Evolutionary conservation across 2,113 vertebrate species (phyloP).

Genomic region (Smithornis capensis): DNA sequence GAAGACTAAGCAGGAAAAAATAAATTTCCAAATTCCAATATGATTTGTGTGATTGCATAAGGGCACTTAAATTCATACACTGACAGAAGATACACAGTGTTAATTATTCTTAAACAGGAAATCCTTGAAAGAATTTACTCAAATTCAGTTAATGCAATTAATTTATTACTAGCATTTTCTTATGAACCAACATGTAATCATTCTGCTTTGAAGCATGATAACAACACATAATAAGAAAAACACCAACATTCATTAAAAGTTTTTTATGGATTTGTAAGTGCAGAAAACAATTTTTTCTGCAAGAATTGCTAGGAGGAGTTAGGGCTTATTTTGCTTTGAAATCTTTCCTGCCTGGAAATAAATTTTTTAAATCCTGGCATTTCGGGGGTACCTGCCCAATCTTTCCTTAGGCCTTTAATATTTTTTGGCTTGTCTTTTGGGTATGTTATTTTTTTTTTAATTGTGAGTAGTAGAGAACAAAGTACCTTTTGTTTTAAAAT

Average conservation of each 20-base stretch:
- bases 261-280: not conserved
- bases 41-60: not conserved
- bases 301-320: too few species aligned
- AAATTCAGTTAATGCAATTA: not conserved
- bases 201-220: not conserved
- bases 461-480: not conserved
- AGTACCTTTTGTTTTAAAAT: not conserved
- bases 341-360: too few species aligned
- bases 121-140: not conserved
- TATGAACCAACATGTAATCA: not conserved
- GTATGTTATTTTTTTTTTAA: not conserved
- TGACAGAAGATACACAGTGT: rapidly evolving
- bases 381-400: too few species aligned
- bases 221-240: not conserved
- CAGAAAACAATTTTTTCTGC: too few species aligned
- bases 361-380: too few species aligned
- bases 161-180: not conserved
- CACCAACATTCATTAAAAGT: not conserved
- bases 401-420: not conserved
- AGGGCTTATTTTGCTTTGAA: too few species aligned
- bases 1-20: not conserved
- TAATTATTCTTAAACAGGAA: not conserved
- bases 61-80: not conserved
- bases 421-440: not conserved
- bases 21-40: not conserved